Evolutionary conservation across 2,888 invertebrate genomes (phyloP).

Genomic region (Tenthredo mesomela): DNA sequence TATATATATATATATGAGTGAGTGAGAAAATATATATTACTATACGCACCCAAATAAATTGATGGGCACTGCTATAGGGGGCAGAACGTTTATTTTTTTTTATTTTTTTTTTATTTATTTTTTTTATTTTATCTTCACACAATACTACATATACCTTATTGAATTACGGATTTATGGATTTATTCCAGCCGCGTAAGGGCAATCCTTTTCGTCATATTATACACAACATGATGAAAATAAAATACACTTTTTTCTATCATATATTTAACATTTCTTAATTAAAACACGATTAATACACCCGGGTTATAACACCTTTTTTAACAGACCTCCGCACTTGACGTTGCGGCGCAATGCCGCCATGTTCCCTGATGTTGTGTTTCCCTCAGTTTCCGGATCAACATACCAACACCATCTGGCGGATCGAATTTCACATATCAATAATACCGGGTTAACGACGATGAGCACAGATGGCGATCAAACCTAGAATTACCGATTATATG

Average conservation of each 20-base stretch:
- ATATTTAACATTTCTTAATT: slow-evolving; percentile 40
- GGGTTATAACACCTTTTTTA: slow-evolving; percentile 55
- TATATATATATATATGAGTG: background rate
- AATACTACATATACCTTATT: slow-evolving; percentile 55
- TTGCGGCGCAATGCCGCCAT: slow-evolving; percentile 69
- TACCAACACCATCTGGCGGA: slow-evolving; percentile 21
- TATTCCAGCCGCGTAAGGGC: slow-evolving; percentile 66
- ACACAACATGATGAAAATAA: slow-evolving; percentile 63
- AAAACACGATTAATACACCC: slow-evolving; percentile 36
- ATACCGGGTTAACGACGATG: background rate
- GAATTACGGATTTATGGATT: slow-evolving; percentile 55
- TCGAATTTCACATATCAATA: too few species aligned
- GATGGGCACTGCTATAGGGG: slow-evolving; percentile 19
- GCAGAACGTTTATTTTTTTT: background rate
- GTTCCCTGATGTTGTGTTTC: slow-evolving; percentile 65
- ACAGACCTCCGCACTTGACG: slow-evolving; percentile 62
- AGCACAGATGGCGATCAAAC: background rate
- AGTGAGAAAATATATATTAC: too few species aligned
- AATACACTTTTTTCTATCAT: slow-evolving; percentile 2
- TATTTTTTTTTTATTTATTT: too few species aligned
- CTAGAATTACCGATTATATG: background rate
- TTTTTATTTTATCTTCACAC: too few species aligned
- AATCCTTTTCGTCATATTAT: slow-evolving; percentile 70
- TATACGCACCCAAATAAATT: slow-evolving; percentile 46
- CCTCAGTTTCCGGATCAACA: slow-evolving; percentile 49